Percentiles rank a stretch among this genome's conserved stretches.
Conservation (phyloP, 2,888 invertebrate genomes). For the Choristoneura rosaceana region DNA sequence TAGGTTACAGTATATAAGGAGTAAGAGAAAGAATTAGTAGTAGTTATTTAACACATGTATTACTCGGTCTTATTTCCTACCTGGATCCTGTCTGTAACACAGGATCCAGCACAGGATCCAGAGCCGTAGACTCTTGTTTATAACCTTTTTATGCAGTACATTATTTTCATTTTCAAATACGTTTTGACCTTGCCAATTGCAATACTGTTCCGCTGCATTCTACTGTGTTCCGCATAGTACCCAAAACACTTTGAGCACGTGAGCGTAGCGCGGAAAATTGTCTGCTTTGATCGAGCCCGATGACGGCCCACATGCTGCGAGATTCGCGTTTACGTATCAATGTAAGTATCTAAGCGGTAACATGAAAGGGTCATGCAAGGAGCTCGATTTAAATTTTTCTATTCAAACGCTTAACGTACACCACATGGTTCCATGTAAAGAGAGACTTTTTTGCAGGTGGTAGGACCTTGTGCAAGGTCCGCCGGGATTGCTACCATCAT, state of each 20-base stretch:
- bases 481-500: too few species aligned
- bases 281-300: slow-evolving; percentile 33
- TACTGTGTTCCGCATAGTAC: not conserved
- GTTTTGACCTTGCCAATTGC: not conserved
- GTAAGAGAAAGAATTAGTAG: too few species aligned
- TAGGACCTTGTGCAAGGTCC: too few species aligned
- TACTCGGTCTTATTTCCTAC: too few species aligned
- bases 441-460: not conserved
- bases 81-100: too few species aligned
- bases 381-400: not conserved
- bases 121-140: too few species aligned
- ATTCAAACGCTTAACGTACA: not conserved
- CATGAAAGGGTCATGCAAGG: not conserved
- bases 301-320: slow-evolving; percentile 7
- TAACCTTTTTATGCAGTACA: too few species aligned
- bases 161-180: too few species aligned
- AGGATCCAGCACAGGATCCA: too few species aligned
- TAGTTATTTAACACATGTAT: too few species aligned
- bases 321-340: slow-evolving; percentile 9
- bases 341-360: not conserved
- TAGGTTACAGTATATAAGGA: too few species aligned
- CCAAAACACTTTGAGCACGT: slow-evolving; percentile 31
- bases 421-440: not conserved
- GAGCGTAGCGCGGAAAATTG: slow-evolving; percentile 32
- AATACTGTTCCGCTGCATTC: not conserved